Evolutionary conservation across 2,797 vertebrate species (phyloP).

Genomic region (Parotocinclus haroldoi): DNA sequence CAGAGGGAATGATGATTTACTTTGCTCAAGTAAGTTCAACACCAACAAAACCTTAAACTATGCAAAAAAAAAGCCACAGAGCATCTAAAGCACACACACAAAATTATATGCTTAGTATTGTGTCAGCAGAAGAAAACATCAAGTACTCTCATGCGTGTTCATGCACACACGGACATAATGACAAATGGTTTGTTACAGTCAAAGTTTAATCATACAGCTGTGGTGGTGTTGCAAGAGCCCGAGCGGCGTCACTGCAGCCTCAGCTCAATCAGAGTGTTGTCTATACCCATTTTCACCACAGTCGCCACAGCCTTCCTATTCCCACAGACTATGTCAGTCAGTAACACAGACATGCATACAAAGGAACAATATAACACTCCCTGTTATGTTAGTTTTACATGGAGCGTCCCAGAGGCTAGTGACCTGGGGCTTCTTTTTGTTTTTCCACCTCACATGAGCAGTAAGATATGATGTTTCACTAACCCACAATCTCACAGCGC

Average conservation of each 20-base stretch:
- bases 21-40: constrained; percentile 11
- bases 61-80: constrained; percentile 51
- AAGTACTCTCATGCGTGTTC: constrained; percentile 17
- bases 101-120: constrained; percentile 4
- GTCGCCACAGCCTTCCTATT: constrained; percentile 24
- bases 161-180: constrained; percentile 18
- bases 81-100: constrained; percentile 26
- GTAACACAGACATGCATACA: neutral
- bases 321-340: constrained; percentile 20
- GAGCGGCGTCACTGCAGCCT: constrained; percentile 20
- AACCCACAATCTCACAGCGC: constrained; percentile 6
- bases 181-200: constrained; percentile 10
- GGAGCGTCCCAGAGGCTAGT: constrained; percentile 9
- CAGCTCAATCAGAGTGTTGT: constrained; percentile 8
- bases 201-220: constrained; percentile 35
- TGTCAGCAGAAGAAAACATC: neutral
- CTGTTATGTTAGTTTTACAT: constrained; percentile 17
- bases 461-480: constrained; percentile 6
- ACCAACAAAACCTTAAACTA: constrained; percentile 16
- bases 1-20: constrained; percentile 11
- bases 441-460: constrained; percentile 25
- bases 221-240: constrained; percentile 13
- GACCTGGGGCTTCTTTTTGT: constrained; percentile 16
- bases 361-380: neutral
- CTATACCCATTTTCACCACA: constrained; percentile 31